Conservation (phyloP, 2,888 invertebrate genomes). For the Epinotia bilunana region DNA sequence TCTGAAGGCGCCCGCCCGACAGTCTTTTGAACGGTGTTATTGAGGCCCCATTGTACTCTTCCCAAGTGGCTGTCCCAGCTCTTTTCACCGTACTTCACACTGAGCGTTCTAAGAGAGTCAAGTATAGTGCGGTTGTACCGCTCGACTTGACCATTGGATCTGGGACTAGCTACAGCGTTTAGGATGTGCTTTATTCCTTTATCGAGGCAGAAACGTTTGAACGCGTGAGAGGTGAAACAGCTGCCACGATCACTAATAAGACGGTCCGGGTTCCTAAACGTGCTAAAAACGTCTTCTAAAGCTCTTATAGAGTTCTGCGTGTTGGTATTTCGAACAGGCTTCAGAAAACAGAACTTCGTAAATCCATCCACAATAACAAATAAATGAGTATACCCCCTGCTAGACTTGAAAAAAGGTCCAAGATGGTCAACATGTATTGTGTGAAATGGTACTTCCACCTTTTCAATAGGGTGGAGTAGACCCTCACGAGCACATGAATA, state of each 20-base stretch:
- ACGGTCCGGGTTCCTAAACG: neutral
- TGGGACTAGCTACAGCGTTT: neutral
- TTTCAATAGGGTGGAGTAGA: too few species aligned
- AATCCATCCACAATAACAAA: constrained; percentile 51
- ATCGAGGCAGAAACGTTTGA: neutral
- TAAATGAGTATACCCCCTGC: constrained; percentile 54
- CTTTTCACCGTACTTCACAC: neutral
- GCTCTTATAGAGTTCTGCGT: neutral
- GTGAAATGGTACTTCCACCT: too few species aligned
- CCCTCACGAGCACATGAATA: too few species aligned
- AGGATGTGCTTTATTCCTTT: neutral
- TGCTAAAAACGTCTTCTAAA: neutral
- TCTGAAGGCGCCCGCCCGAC: neutral
- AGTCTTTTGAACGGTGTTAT: neutral
- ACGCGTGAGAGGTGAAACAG: constrained; percentile 5
- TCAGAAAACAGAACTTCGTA: neutral
- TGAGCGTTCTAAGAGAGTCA: neutral
- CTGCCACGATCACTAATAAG: neutral
- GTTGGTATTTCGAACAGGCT: neutral
- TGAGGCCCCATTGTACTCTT: constrained; percentile 4
- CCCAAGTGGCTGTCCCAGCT: constrained; percentile 7
- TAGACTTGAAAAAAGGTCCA: constrained; percentile 58
- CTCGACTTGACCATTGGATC: neutral
- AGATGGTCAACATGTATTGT: constrained; percentile 58
- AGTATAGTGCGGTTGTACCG: neutral